These are phyloP conservation scores for Zaprionus vittiger DNA, from an alignment of 1,140 invertebrate genomes.

Conservation along the genomic window DNA sequence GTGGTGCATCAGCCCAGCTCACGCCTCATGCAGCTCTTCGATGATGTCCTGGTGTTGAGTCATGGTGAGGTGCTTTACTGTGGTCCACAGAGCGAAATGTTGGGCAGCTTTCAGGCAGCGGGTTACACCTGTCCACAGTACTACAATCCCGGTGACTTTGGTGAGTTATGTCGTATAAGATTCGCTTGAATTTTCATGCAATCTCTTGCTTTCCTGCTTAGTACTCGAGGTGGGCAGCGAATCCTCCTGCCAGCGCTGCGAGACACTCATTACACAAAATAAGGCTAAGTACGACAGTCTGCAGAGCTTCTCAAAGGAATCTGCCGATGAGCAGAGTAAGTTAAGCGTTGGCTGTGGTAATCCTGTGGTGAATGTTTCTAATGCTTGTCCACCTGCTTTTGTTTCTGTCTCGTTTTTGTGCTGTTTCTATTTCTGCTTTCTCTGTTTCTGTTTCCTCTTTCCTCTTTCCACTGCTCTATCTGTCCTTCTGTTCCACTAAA, in stretches of 20 bases:
- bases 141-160: conserved; percentile 89
- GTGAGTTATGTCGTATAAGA: conserved; percentile 16
- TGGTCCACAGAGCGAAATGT: conserved; percentile 86
- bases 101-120: conserved; percentile 85
- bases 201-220: conserved; percentile 16
- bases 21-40: conserved; percentile 90
- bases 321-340: conserved; percentile 70
- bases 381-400: conserved; percentile 17
- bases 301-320: conserved; percentile 27
- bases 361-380: conserved; percentile 9
- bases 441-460: conserved; percentile 6
- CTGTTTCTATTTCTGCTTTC: conserved; percentile 7
- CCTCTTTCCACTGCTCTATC: conserved; percentile 58
- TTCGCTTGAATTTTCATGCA: not conserved
- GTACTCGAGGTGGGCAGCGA: conserved; percentile 76
- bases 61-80: conserved; percentile 87
- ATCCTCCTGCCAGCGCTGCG: conserved; percentile 52
- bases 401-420: not conserved
- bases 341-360: conserved; percentile 17
- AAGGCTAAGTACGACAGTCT: conserved; percentile 41
- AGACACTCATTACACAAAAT: conserved; percentile 59
- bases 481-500: conserved; percentile 34
- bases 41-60: conserved; percentile 87
- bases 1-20: conserved; percentile 96
- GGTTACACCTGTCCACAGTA: conserved; percentile 87